phyloP scores from a whole-genome alignment of 2,113 vertebrate genomes.

The Arizona elegans region DNA sequence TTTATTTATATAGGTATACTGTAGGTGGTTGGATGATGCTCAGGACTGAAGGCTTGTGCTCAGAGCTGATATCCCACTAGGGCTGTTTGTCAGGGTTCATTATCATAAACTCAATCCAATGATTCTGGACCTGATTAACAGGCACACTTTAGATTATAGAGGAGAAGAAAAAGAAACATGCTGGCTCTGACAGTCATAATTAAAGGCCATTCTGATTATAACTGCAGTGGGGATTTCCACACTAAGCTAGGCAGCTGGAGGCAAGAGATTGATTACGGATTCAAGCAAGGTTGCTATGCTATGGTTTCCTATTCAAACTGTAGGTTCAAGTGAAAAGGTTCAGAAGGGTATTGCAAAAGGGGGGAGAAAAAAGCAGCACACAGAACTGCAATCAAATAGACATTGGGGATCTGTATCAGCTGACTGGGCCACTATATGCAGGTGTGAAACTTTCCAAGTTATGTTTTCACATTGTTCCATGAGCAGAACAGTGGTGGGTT shows the following conservation, averaged over 20 bases:
- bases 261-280: not conserved
- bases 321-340: not conserved
- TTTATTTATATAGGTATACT: not conserved
- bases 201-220: not conserved
- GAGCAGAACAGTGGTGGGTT: not conserved
- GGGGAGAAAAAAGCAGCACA: not conserved
- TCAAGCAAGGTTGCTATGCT: not conserved
- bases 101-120: not conserved
- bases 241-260: not conserved
- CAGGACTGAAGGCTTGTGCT: not conserved
- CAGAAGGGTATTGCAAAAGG: not conserved
- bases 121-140: not conserved
- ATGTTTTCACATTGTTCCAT: not conserved
- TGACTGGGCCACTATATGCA: not conserved
- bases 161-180: not conserved
- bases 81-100: not conserved
- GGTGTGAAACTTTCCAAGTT: not conserved
- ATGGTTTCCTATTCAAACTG: not conserved
- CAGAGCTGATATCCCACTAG: not conserved
- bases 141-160: not conserved
- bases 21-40: not conserved
- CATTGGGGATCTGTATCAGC: not conserved
- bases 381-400: not conserved
- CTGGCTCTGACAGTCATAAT: not conserved
- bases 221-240: not conserved